phyloP scores from a whole-genome alignment of 2,113 vertebrate genomes.

The Gymnobelideus leadbeateri region DNA sequence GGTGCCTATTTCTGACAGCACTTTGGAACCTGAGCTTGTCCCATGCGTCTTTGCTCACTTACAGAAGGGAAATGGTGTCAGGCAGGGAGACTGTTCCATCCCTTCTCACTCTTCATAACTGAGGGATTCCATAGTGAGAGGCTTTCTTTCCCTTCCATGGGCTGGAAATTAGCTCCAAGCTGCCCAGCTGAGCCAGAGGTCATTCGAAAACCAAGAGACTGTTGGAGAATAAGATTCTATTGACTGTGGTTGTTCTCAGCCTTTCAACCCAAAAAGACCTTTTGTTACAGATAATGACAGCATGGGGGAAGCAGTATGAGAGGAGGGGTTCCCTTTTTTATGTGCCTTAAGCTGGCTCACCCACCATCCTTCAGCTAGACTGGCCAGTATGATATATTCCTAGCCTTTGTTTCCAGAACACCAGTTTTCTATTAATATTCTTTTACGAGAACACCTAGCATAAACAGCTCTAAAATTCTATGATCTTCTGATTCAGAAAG shows the following conservation, averaged over 20 bases:
- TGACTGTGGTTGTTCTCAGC: not conserved
- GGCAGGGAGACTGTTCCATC: not conserved
- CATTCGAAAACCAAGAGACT: not conserved
- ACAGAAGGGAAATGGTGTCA: not conserved
- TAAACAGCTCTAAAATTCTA: not conserved
- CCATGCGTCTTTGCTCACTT: not conserved
- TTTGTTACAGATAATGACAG: not conserved
- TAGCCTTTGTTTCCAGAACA: not conserved
- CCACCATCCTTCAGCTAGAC: not conserved
- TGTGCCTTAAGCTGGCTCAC: not conserved
- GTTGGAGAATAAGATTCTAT: not conserved
- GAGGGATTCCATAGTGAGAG: not conserved
- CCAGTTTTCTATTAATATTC: not conserved
- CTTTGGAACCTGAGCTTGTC: constrained; percentile 8
- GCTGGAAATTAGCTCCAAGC: not conserved
- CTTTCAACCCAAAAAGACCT: not conserved
- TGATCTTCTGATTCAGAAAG: not conserved
- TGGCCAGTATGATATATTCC: not conserved
- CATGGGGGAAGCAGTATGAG: not conserved
- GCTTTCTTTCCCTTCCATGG: constrained; percentile 9
- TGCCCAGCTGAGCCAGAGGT: not conserved
- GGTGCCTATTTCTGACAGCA: not conserved
- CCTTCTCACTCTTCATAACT: not conserved
- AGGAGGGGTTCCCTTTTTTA: not conserved
- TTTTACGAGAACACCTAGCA: not conserved